phyloP scores from a whole-genome alignment of 2,797 vertebrate species.

The Poecile montanus region DNA sequence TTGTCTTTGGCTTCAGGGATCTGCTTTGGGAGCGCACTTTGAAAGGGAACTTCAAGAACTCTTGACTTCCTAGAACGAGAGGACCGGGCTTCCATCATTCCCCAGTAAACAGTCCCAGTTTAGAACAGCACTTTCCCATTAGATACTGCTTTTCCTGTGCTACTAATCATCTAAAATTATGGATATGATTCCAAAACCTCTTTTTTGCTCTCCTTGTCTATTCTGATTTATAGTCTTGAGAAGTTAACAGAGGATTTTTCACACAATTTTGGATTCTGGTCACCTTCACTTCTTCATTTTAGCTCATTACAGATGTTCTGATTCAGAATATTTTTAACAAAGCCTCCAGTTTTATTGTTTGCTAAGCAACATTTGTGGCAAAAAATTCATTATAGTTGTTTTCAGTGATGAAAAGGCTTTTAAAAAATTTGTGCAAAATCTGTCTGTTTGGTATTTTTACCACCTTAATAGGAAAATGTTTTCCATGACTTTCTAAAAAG shows the following conservation, averaged over 20 bases:
- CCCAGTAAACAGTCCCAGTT: slow-evolving; percentile 34
- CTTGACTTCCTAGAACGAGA: slow-evolving; percentile 9
- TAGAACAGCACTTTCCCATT: slow-evolving; percentile 30
- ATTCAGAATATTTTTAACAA: slow-evolving; percentile 39
- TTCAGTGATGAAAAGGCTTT: not conserved
- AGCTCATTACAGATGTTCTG: not conserved
- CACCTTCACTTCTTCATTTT: not conserved
- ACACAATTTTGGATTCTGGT: not conserved
- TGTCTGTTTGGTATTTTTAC: not conserved
- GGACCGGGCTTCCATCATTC: not conserved
- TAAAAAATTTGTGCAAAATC: not conserved
- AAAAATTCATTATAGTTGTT: not conserved
- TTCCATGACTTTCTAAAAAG: not conserved
- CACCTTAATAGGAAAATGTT: not conserved
- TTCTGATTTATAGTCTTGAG: not conserved
- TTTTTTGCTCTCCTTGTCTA: not conserved
- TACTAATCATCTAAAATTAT: slow-evolving; percentile 11
- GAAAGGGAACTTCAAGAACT: slow-evolving; percentile 26
- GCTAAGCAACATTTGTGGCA: not conserved
- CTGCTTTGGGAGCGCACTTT: slow-evolving; percentile 14
- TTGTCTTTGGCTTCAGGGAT: slow-evolving; percentile 41
- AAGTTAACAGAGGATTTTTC: not conserved
- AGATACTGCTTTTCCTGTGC: not conserved
- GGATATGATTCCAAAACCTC: slow-evolving; percentile 19
- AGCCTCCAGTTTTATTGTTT: not conserved